Evolutionary conservation across 2,888 invertebrate genomes (phyloP).

Genomic region (Mactromeris polynyma): DNA sequence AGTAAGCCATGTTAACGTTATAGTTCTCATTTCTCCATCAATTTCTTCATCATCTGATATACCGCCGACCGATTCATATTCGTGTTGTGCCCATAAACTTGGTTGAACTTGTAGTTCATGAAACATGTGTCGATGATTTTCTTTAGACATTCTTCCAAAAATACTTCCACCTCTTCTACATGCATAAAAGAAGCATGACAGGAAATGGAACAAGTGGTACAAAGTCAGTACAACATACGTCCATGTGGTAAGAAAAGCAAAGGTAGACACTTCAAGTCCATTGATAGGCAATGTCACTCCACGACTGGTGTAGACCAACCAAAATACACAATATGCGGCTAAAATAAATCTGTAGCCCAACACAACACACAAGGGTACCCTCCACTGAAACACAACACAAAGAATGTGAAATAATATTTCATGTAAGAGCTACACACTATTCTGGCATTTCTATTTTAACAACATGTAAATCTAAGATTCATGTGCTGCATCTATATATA

Average conservation of each 20-base stretch:
- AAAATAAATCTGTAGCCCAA: constrained; percentile 78
- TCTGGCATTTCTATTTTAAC: background rate
- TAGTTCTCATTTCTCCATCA: constrained; percentile 28
- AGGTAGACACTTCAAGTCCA: constrained; percentile 67
- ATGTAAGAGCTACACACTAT: background rate
- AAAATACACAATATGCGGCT: constrained; percentile 77
- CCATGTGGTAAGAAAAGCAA: constrained; percentile 85
- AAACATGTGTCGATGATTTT: constrained; percentile 72
- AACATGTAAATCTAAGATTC: too few species aligned
- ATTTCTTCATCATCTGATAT: constrained; percentile 36
- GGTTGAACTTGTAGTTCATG: constrained; percentile 69
- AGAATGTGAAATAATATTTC: background rate
- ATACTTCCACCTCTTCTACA: constrained; percentile 56
- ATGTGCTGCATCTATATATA: too few species aligned
- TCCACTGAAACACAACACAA: constrained; percentile 80
- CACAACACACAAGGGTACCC: constrained; percentile 75
- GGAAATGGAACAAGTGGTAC: constrained; percentile 74
- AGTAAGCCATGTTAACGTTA: constrained; percentile 62
- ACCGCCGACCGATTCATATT: constrained; percentile 57
- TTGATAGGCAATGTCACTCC: constrained; percentile 18
- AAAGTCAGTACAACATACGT: constrained; percentile 80
- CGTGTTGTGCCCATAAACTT: constrained; percentile 67
- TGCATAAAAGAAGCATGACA: constrained; percentile 61
- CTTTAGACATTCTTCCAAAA: constrained; percentile 34
- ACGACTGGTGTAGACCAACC: constrained; percentile 74